Conservation (phyloP, 2,888 invertebrate species). For the Ormyrus rosae region DNA sequence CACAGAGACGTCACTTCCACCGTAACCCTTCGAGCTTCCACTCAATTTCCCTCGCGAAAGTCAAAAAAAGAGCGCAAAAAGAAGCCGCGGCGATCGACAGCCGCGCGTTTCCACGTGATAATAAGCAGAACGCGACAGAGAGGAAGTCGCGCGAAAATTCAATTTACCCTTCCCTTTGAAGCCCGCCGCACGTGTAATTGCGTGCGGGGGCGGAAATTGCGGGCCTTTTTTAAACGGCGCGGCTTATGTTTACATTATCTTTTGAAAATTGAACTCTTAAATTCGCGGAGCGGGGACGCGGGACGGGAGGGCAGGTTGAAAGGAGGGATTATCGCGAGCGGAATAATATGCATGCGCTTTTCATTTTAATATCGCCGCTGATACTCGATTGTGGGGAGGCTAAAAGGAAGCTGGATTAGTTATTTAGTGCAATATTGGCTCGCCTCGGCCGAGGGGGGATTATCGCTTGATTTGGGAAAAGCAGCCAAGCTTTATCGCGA, state of each 20-base stretch:
- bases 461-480: too few relatives aligned
- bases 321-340: slow-evolving; percentile 10
- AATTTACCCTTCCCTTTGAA: slow-evolving; percentile 65
- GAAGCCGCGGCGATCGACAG: neutral
- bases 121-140: neutral
- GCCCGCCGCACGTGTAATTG: slow-evolving; percentile 41
- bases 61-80: slow-evolving; percentile 13
- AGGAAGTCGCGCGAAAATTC: slow-evolving; percentile 61
- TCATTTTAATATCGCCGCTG: too few relatives aligned
- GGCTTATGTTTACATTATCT: slow-evolving; percentile 17
- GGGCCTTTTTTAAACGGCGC: slow-evolving; percentile 1
- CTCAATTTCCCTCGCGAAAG: neutral
- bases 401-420: too few relatives aligned
- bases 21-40: too few relatives aligned
- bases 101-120: slow-evolving; percentile 9
- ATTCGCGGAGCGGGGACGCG: too few relatives aligned
- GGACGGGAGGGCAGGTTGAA: neutral
- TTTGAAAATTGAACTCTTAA: slow-evolving; percentile 25
- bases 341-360: too few relatives aligned
- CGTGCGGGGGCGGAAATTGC: neutral
- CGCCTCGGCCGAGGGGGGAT: too few relatives aligned
- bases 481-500: neutral
- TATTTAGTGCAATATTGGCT: too few relatives aligned
- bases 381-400: too few relatives aligned
- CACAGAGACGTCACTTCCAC: too few relatives aligned